phyloP scores from a whole-genome alignment of 2,113 vertebrate species.

The Periophthalmus modestus region DNA sequence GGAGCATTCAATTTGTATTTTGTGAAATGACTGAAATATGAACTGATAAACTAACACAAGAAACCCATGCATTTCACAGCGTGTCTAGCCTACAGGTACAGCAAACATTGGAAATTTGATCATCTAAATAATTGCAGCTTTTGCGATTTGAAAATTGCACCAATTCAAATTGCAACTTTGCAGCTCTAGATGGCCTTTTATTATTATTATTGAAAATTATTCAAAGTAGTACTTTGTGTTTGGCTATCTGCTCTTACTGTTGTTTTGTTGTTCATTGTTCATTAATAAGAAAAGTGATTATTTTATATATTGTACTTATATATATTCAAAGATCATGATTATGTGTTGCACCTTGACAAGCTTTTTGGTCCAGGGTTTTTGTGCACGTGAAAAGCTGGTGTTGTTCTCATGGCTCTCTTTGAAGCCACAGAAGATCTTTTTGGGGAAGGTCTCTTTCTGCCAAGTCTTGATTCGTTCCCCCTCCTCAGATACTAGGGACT shows the following conservation, averaged over 20 bases:
- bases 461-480: conserved; percentile 76
- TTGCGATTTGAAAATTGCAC: too few species aligned
- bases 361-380: conserved; percentile 85
- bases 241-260: background rate
- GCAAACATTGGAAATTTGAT: too few species aligned
- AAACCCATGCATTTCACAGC: too few species aligned
- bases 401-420: conserved; percentile 77
- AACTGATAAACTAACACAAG: too few species aligned
- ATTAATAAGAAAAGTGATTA: background rate
- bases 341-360: conserved; percentile 74
- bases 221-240: background rate
- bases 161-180: too few species aligned
- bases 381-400: conserved; percentile 77
- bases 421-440: conserved; percentile 83
- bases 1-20: too few species aligned
- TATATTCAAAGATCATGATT: background rate
- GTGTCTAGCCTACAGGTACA: too few species aligned
- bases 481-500: conserved; percentile 77
- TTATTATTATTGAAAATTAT: background rate
- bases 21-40: too few species aligned
- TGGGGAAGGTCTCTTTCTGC: conserved; percentile 82
- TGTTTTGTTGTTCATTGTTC: too few species aligned
- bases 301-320: background rate
- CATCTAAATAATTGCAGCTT: too few species aligned
- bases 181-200: too few species aligned